Evolutionary conservation across 2,797 vertebrate genomes (phyloP).

Genomic region (Halcyon smyrnensis): DNA sequence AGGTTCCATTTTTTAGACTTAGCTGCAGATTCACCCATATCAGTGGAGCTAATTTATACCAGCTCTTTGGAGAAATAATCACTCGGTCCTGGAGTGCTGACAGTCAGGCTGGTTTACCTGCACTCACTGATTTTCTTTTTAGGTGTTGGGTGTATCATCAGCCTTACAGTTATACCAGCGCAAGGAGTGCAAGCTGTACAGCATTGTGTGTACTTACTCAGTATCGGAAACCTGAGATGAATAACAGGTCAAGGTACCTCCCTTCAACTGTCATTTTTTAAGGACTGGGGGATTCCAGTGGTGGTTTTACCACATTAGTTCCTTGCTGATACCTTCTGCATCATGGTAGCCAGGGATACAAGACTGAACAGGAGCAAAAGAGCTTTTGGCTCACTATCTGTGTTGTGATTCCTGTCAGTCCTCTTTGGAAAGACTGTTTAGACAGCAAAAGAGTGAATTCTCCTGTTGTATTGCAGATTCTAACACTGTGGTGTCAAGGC

Average conservation of each 20-base stretch:
- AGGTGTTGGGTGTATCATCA: background rate
- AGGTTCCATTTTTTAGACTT: background rate
- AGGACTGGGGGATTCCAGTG: background rate
- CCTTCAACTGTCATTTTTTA: background rate
- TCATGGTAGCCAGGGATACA: background rate
- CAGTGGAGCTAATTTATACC: background rate
- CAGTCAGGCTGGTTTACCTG: background rate
- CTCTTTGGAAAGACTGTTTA: background rate
- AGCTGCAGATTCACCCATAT: background rate
- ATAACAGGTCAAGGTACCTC: background rate
- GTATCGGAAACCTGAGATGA: background rate
- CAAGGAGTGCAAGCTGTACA: accelerated
- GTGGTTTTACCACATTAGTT: background rate
- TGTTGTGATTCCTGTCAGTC: background rate
- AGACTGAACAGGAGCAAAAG: background rate
- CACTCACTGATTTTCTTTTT: background rate
- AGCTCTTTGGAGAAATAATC: background rate
- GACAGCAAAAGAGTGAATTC: background rate
- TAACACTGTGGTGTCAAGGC: background rate
- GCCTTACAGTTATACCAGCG: background rate
- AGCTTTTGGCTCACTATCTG: background rate
- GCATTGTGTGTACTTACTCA: background rate
- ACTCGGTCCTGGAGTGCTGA: background rate
- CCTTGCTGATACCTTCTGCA: background rate
- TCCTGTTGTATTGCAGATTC: background rate